phyloP scores from a whole-genome alignment of 2,797 vertebrate genomes.

The Notolepis coatsorum region DNA sequence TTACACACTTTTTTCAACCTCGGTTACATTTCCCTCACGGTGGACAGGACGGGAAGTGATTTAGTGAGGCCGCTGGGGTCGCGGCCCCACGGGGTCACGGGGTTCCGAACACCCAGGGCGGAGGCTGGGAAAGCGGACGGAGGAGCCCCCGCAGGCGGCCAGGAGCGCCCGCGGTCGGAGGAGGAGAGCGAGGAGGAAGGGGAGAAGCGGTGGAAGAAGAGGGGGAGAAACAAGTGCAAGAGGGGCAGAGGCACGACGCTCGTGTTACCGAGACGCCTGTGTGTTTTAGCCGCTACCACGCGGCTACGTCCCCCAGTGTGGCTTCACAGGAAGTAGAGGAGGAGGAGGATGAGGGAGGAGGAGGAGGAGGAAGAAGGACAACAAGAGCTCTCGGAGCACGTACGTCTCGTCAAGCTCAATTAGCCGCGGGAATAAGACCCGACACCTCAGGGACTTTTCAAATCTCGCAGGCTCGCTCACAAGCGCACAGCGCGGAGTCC shows the following conservation, averaged over 20 bases:
- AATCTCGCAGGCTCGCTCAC: neutral
- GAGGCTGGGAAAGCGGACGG: too few species aligned
- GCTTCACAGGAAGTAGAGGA: conserved; percentile 18
- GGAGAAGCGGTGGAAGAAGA: too few species aligned
- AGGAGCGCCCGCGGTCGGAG: neutral
- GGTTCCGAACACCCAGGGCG: too few species aligned
- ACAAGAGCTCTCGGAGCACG: neutral
- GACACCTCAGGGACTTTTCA: neutral
- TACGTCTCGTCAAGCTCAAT: neutral
- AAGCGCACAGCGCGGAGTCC: neutral
- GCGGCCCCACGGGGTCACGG: neutral
- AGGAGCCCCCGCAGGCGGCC: neutral
- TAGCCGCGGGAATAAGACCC: neutral
- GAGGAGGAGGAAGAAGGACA: neutral
- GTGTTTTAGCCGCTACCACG: neutral
- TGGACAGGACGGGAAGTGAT: conserved; percentile 41
- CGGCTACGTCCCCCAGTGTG: neutral
- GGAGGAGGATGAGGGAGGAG: conserved; percentile 16
- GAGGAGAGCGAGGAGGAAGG: neutral
- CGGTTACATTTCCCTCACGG: conserved; percentile 31
- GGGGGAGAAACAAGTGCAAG: too few species aligned
- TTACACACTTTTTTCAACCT: conserved; percentile 47
- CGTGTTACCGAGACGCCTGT: too few species aligned
- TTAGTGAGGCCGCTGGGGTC: conserved; percentile 38
- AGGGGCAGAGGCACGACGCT: neutral